phyloP scores from a whole-genome alignment of 2,113 vertebrate species.

The Puntigrus tetrazona region DNA sequence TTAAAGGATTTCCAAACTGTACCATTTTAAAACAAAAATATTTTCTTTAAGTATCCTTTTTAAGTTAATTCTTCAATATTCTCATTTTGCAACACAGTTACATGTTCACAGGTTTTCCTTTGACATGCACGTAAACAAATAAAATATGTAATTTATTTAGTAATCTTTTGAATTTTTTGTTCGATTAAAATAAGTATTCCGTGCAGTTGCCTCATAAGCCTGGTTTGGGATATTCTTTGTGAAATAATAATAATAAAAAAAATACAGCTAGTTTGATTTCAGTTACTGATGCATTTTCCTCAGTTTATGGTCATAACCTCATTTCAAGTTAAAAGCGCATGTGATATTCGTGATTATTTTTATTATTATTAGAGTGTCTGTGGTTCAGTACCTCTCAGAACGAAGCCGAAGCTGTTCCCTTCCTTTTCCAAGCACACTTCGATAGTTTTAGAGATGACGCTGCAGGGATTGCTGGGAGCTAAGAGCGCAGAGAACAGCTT shows the following conservation, averaged over 20 bases:
- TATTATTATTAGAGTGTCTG: too few relatives aligned
- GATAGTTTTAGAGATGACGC: conserved; percentile 88
- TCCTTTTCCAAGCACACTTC: conserved; percentile 94
- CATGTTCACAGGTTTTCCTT: background rate
- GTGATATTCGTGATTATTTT: too few relatives aligned
- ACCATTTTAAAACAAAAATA: background rate
- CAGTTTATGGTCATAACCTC: background rate
- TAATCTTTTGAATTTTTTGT: background rate
- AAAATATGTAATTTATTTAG: background rate
- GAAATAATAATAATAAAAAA: background rate
- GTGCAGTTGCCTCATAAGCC: background rate
- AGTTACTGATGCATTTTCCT: background rate
- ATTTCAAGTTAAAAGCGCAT: background rate
- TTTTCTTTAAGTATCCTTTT: background rate
- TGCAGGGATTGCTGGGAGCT: conserved; percentile 85
- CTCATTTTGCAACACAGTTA: background rate
- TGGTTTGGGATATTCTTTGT: background rate
- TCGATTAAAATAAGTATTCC: background rate
- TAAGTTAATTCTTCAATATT: background rate
- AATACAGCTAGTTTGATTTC: background rate
- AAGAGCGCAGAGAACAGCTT: conserved; percentile 44
- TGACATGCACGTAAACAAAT: too few relatives aligned
- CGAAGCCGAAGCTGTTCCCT: conserved; percentile 96
- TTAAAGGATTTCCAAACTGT: background rate
- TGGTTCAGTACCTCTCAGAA: conserved; percentile 85